Base-by-base conservation (phyloP, 2,888 invertebrate species). In the Noctua fimbriata region DNA sequence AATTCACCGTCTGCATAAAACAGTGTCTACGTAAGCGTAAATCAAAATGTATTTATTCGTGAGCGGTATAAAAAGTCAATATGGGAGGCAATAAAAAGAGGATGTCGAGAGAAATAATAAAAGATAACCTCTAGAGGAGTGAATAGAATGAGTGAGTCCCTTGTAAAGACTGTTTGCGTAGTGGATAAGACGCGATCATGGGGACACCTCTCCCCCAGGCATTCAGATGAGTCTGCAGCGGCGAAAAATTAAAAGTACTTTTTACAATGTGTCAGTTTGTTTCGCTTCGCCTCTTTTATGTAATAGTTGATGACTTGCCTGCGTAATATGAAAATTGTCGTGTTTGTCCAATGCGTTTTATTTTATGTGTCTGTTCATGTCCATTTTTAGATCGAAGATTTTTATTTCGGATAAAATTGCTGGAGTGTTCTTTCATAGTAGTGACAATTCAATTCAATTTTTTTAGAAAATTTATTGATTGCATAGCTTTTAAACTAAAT, bases 1-100 rank as follows among this genome's bases (percentile, higher is more conserved):
- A 96, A 96, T 96, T 96, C 93, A 89, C 92, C 66, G 94, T 94
- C 95, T 95, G 94, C 92, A 94, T 93, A 95, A 95, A 93, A 93
- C 93, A 93, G 90, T 92, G 95, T 92, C 92, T 92, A 92, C 92
- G 93, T 93, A 91, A 91, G 95, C 94, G 93, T 94, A 95, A 96
- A 97, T 97, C 96, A 96, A 96, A 97, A 97, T 97, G 97, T 96
- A 97, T 97, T 96, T 97, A 97, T 97, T 96, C 96, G 91, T 91
- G 92, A 91, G 93, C 93, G 93, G 96, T 94, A 96, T 96, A 97
- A 96, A 97, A 97, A 96, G 96, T 95, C 97, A 96, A 97, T 96
- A 97, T 96, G 95, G 94, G 94, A 93, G 95, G 96, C 96, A 95
- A 95, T 95, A 95, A 95, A 95, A 95, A 93, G 95, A 93, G 95